A percentile compares a stretch with the other conserved stretches of the same genome.
Evolutionary conservation across 2,888 invertebrate genomes (phyloP).

Genomic region (Erannis defoliaria): DNA sequence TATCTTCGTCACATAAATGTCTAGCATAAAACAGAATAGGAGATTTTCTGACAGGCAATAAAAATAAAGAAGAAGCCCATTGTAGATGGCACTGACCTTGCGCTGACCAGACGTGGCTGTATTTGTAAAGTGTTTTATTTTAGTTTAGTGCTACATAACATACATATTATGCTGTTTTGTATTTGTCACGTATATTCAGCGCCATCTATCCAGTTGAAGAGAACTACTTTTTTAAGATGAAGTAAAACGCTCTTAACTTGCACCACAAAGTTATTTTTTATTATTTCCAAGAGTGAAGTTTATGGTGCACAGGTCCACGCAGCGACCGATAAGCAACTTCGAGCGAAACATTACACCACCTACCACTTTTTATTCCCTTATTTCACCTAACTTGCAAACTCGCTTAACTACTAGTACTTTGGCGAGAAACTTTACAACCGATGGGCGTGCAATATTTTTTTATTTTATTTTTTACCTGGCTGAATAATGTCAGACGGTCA

Average conservation of each 20-base stretch:
- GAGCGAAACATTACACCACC: constrained; percentile 24
- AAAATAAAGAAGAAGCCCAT: too few species aligned
- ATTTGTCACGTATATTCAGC: too few species aligned
- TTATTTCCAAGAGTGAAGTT: constrained; percentile 63
- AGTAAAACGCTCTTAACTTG: constrained; percentile 36
- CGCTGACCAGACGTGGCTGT: too few species aligned
- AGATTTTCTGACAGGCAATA: too few species aligned
- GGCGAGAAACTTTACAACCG: constrained; percentile 40
- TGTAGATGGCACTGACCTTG: too few species aligned
- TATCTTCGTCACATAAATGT: too few species aligned
- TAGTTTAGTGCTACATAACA: too few species aligned
- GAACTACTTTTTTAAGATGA: too few species aligned
- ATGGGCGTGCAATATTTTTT: constrained; percentile 46
- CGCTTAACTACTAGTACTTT: constrained; percentile 47
- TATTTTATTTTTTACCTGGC: constrained; percentile 42
- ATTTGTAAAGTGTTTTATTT: too few species aligned
- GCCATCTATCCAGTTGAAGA: too few species aligned
- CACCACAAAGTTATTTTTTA: constrained; percentile 58
- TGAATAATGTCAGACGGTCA: constrained; percentile 30
- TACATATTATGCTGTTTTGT: too few species aligned
- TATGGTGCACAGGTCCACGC: constrained; percentile 57
- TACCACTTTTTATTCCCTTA: constrained; percentile 40
- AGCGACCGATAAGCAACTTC: constrained; percentile 56
- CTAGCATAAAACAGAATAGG: too few species aligned
- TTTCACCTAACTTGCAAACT: constrained; percentile 46